Evolutionary conservation across 2,113 vertebrate species (phyloP), one percentile per base, ranked within the genome.

Genomic region (Taurulus bubalis): DNA sequence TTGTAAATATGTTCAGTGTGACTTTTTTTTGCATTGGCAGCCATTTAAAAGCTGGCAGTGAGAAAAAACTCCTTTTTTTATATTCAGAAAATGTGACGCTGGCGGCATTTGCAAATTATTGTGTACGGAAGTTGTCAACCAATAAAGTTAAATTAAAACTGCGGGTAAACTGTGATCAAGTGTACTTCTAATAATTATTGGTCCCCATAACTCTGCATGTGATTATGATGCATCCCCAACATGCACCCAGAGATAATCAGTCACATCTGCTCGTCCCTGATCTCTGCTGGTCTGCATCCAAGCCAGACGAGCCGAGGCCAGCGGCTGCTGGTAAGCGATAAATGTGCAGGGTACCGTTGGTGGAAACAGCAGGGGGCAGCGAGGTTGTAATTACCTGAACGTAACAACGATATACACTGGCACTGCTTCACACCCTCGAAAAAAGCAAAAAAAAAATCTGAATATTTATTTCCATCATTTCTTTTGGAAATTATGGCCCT

Each of bases 321-420:
- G 86, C 83, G 87, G 90, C 82, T 83, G 53, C 79, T 85, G 82
- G 53, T 85, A 83, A 87, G 86, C 77, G 84, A 83, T 89, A 34
- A 83, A 83, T 71, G 77, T 85, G 58, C 83, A 86, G 87, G 87
- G 79, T 84, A 76, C 77, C 26, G 67, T 77, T 62, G 18, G 70
- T 70, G 64, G 56, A 85, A 75, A 24, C 83, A 82, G 87, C 87
- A 71, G 83, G 85, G 75, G 79, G 75, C 56, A 5, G 63, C 4
- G 68, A 71, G 82, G 64, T 32, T 80, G 84, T 84, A 81, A 93
- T 92, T 86, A 86, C 63, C 85, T 80, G 64, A n/a, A 60, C 74
- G 80, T 62, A 89, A 90, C 79, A 89, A 92, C 87, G 91, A 93
- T 90, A 89, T 87, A 89, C 84, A 82, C 79, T 79, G 85, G 84